Evolutionary conservation across 1,140 invertebrate genomes (phyloP).

Genomic region (Sycobia sp.): DNA sequence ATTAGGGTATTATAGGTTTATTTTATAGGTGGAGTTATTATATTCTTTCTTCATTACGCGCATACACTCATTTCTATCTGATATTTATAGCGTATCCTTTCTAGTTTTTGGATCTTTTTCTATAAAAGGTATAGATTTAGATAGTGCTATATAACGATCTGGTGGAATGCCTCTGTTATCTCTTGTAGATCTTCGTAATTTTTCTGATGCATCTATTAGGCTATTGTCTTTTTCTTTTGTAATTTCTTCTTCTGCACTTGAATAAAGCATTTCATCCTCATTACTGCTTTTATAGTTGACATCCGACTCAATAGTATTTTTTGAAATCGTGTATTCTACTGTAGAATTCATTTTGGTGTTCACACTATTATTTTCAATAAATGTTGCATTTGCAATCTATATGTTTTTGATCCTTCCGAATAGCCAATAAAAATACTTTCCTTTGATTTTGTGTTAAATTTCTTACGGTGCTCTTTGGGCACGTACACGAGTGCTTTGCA

Average conservation of each 20-base stretch:
- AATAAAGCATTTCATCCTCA: neutral
- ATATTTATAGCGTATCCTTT: no score
- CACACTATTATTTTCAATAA: slow-evolving; percentile 33
- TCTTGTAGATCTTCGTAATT: neutral
- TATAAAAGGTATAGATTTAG: neutral
- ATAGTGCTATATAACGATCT: neutral
- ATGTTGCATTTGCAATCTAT: slow-evolving; percentile 2
- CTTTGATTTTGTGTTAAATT: no score
- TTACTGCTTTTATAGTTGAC: neutral
- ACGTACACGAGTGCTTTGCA: no score
- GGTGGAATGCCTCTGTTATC: no score
- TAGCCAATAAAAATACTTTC: no score
- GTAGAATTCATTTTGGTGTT: neutral
- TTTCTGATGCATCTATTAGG: neutral
- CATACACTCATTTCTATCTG: neutral
- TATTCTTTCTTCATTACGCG: slow-evolving; percentile 15
- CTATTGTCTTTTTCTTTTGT: no score
- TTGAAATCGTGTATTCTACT: no score
- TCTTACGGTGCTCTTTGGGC: no score
- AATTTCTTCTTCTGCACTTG: neutral
- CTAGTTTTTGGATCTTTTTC: neutral
- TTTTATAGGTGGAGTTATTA: neutral
- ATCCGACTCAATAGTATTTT: no score
- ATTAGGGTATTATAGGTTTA: slow-evolving; percentile 28
- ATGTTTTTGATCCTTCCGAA: no score